A percentile compares a stretch with the other conserved stretches of the same genome.
These are phyloP conservation scores for Mobula hypostoma DNA, from an alignment of 2,113 vertebrate species.

Conservation along the genomic window DNA sequence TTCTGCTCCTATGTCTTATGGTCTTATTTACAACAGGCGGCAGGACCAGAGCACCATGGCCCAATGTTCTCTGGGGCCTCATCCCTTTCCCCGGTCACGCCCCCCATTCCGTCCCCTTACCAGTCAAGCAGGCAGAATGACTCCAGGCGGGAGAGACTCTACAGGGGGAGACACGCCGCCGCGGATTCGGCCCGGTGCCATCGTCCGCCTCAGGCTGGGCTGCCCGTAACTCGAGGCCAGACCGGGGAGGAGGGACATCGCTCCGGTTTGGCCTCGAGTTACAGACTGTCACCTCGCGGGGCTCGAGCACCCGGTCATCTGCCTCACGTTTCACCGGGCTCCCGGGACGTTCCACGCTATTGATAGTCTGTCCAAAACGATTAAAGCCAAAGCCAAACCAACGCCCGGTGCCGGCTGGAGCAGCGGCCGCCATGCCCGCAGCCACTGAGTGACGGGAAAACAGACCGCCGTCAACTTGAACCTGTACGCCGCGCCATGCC, in stretches of 20 bases:
- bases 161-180: neutral
- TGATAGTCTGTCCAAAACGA: conserved; percentile 61
- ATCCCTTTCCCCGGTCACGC: neutral
- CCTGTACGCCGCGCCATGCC: too few species aligned
- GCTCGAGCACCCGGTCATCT: neutral
- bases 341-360: neutral
- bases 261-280: neutral
- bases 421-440: conserved; percentile 1
- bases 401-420: neutral
- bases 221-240: too few species aligned
- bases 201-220: neutral
- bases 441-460: neutral
- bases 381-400: conserved; percentile 79
- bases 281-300: neutral
- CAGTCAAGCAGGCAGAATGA: conserved; percentile 50
- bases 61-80: neutral
- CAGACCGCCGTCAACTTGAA: neutral
- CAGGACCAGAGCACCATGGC: too few species aligned
- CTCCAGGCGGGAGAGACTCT: conserved; percentile 56
- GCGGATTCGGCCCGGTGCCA: neutral
- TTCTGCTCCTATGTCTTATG: rapidly evolving
- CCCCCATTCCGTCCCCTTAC: too few species aligned
- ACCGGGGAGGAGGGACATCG: too few species aligned
- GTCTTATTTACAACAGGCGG: too few species aligned
- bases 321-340: neutral